Conservation (phyloP, 2,113 vertebrate genomes). For the Bothrops jararaca region DNA sequence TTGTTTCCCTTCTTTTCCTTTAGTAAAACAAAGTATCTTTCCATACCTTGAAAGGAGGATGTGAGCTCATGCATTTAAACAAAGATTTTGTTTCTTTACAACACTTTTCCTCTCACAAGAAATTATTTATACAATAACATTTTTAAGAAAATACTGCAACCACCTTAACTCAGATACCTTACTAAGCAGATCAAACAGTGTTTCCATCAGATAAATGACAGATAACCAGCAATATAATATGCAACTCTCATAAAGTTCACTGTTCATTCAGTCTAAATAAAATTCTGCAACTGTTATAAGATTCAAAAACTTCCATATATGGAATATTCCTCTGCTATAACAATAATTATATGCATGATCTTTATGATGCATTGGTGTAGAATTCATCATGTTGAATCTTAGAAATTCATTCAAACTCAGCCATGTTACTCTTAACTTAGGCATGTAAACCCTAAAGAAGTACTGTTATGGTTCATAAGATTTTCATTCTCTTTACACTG, state of each 20-base stretch:
- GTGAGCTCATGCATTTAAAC: background rate
- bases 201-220: background rate
- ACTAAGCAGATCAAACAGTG: background rate
- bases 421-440: background rate
- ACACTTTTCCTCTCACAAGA: background rate
- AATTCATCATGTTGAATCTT: background rate
- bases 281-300: background rate
- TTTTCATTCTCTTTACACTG: background rate
- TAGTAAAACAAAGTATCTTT: background rate
- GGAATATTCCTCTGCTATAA: background rate
- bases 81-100: background rate
- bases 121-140: background rate
- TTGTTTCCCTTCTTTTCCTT: background rate
- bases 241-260: background rate
- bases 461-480: background rate
- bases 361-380: background rate
- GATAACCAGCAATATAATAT: background rate
- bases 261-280: background rate
- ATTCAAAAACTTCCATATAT: background rate
- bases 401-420: background rate
- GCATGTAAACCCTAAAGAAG: background rate
- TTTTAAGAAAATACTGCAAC: background rate
- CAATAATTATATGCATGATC: background rate
- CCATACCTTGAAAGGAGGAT: background rate
- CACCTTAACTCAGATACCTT: background rate